phyloP scores from a whole-genome alignment of 2,797 vertebrate species.

The Avahi laniger region DNA sequence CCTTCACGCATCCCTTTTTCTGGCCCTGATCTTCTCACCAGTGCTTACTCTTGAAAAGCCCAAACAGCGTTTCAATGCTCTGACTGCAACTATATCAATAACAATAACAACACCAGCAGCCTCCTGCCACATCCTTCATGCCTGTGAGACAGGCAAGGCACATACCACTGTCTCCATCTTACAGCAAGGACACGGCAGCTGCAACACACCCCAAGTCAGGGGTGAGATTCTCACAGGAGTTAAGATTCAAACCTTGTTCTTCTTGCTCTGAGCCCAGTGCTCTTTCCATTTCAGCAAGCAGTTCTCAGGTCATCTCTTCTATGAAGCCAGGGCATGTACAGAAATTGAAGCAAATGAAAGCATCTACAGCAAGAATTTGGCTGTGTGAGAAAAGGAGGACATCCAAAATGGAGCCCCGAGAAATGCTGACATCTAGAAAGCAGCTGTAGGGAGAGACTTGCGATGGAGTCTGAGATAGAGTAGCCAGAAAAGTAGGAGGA shows the following conservation, averaged over 20 bases:
- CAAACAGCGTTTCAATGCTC: neutral
- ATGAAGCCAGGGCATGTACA: neutral
- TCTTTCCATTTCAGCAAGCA: neutral
- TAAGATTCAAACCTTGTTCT: neutral
- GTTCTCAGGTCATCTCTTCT: neutral
- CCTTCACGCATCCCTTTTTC: neutral
- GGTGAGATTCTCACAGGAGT: neutral
- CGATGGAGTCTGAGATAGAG: neutral
- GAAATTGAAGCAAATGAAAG: neutral
- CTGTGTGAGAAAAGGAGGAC: neutral
- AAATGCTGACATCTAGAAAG: neutral
- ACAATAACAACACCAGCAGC: neutral
- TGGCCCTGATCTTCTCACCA: no score
- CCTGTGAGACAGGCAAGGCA: neutral
- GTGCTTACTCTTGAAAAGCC: neutral
- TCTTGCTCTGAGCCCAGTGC: neutral
- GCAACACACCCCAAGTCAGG: neutral
- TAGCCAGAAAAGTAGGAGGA: neutral
- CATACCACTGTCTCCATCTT: neutral
- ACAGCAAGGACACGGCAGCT: neutral
- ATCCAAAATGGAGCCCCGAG: neutral
- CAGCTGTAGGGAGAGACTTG: neutral
- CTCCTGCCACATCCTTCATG: neutral
- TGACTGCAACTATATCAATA: neutral
- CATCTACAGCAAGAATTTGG: neutral